Evolutionary conservation across 2,888 invertebrate genomes (phyloP).

Genomic region (Orthosia gracilis): DNA sequence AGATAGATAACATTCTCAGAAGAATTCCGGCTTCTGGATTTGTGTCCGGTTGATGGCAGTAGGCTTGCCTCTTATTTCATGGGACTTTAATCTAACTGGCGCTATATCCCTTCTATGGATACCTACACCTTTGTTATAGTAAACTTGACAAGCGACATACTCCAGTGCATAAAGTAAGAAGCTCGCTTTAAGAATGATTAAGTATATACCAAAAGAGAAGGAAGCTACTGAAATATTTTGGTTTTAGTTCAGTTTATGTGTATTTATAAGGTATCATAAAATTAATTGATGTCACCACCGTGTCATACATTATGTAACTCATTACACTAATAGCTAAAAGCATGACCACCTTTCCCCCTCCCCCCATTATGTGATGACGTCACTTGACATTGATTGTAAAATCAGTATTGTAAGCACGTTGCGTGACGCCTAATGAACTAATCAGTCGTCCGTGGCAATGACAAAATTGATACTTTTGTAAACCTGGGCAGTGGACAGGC

Average conservation of each 20-base stretch:
- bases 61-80: not conserved
- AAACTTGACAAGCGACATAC: too few relatives aligned
- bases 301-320: conserved; percentile 29
- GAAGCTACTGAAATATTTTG: not conserved
- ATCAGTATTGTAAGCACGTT: conserved; percentile 34
- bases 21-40: not conserved
- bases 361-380: conserved; percentile 23
- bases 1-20: not conserved
- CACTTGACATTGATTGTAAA: conserved; percentile 40
- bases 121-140: too few relatives aligned
- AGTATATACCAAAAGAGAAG: too few relatives aligned
- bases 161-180: too few relatives aligned
- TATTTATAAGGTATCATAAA: not conserved
- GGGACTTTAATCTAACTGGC: too few relatives aligned
- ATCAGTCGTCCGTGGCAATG: conserved; percentile 5
- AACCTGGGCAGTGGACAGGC: not conserved
- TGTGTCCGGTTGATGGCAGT: not conserved
- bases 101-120: too few relatives aligned
- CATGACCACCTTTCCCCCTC: not conserved
- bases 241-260: not conserved
- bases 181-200: too few relatives aligned
- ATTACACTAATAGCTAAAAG: conserved; percentile 39
- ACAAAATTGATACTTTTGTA: conserved; percentile 1
- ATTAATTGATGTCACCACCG: conserved; percentile 26
- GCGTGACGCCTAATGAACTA: conserved; percentile 23